These are phyloP conservation scores for Mechanitis messenoides DNA, from an alignment of 2,888 invertebrate genomes.

Conservation along the genomic window DNA sequence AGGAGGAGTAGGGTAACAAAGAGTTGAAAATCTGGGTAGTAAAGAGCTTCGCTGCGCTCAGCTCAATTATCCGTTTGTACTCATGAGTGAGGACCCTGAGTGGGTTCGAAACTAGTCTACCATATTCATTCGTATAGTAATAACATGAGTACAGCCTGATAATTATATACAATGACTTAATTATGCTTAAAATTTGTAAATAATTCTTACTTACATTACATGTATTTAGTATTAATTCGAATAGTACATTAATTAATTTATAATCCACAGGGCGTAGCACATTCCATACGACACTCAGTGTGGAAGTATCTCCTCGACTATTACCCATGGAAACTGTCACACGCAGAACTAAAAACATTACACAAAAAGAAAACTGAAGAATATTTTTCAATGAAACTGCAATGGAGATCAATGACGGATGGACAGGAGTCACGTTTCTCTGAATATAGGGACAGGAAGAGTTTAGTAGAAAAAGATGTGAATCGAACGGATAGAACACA, in stretches of 20 bases:
- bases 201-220: background rate
- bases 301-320: constrained; percentile 97
- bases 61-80: too few relatives aligned
- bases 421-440: constrained; percentile 91
- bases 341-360: constrained; percentile 80
- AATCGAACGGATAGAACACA: constrained; percentile 95
- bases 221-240: background rate
- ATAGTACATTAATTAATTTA: background rate
- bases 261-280: constrained; percentile 83
- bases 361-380: constrained; percentile 86
- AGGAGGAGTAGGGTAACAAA: too few relatives aligned
- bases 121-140: too few relatives aligned
- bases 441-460: constrained; percentile 92
- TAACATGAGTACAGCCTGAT: too few relatives aligned
- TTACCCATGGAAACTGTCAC: constrained; percentile 89
- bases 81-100: too few relatives aligned
- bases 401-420: constrained; percentile 94
- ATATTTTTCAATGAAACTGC: constrained; percentile 96
- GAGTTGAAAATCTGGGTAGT: too few relatives aligned
- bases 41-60: too few relatives aligned
- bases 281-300: constrained; percentile 85
- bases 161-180: too few relatives aligned
- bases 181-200: too few relatives aligned
- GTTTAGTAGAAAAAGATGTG: constrained; percentile 97
- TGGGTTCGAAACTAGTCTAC: too few relatives aligned